These are phyloP conservation scores for Atherix ibis DNA, from an alignment of 2,888 invertebrate species.

Conservation along the genomic window DNA sequence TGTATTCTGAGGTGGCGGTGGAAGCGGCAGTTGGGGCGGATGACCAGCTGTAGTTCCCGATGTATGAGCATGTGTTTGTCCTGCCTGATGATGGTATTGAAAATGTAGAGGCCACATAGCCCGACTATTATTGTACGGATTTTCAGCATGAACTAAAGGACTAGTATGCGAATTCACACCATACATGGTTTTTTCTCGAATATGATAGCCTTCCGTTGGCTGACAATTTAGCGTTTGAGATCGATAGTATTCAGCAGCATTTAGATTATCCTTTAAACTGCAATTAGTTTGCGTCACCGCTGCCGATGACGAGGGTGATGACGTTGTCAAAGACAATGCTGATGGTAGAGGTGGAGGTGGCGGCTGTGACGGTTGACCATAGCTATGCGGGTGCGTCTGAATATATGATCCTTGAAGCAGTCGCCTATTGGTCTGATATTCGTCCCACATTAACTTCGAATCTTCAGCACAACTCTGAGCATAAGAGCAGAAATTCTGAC, in stretches of 20 bases:
- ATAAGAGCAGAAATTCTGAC: constrained; percentile 9
- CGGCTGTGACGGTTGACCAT: not conserved
- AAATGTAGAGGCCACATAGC: constrained; percentile 5
- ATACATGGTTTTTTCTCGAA: constrained; percentile 7
- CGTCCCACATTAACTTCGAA: constrained; percentile 9
- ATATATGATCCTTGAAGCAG: no score
- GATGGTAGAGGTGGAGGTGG: constrained; percentile 3
- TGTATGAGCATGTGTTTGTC: no score
- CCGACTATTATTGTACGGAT: constrained; percentile 4
- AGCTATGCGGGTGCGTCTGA: not conserved
- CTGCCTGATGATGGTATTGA: constrained; percentile 5
- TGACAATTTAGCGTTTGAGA: constrained; percentile 1
- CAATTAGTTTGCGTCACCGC: constrained; percentile 5
- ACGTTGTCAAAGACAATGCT: no score
- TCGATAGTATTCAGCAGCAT: constrained; percentile 4
- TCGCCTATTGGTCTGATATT: constrained; percentile 4
- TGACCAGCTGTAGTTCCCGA: no score
- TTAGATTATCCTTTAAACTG: constrained; percentile 5
- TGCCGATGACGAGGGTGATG: no score
- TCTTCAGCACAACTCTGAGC: constrained; percentile 8
- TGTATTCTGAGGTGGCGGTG: constrained; percentile 6
- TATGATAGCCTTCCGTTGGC: constrained; percentile 1
- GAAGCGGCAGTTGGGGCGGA: constrained; percentile 2
- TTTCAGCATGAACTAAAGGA: constrained; percentile 3
- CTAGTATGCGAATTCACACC: constrained; percentile 3